Conservation (phyloP, 1,140 invertebrate species). For the Rhysida immarginata region DNA sequence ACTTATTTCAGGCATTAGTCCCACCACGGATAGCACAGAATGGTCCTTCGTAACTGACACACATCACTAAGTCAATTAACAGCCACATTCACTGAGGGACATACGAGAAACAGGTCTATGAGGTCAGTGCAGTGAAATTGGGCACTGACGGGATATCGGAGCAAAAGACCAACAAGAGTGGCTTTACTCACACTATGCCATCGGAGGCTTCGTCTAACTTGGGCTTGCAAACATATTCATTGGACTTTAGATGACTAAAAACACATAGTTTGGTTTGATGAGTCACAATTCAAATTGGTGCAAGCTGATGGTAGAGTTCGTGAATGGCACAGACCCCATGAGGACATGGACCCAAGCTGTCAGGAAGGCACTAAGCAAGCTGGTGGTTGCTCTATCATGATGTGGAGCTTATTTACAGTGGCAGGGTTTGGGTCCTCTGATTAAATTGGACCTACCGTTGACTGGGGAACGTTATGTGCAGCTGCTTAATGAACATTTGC, state of each 20-base stretch:
- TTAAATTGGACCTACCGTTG: no score
- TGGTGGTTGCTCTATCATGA: background rate
- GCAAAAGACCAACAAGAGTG: background rate
- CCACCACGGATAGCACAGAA: no score
- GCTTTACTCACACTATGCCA: background rate
- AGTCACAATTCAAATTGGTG: background rate
- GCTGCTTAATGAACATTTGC: no score
- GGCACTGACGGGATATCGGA: background rate
- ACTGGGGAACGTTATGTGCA: no score
- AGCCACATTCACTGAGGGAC: no score
- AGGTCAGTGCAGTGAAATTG: no score
- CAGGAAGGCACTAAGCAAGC: background rate
- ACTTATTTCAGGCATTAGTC: no score
- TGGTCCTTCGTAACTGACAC: no score
- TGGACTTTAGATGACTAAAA: background rate
- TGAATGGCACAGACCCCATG: background rate
- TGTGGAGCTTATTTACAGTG: background rate
- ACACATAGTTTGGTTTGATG: background rate
- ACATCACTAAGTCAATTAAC: no score
- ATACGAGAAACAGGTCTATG: no score
- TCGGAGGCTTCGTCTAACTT: background rate
- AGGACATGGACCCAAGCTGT: background rate
- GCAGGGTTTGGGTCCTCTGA: no score
- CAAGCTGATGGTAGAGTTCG: background rate
- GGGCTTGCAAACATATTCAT: background rate